Percentiles rank a stretch among this genome's conserved stretches.
These are phyloP conservation scores for Panagrolaimus sp. DNA, from an alignment of 1,140 invertebrate species.

Conservation along the genomic window DNA sequence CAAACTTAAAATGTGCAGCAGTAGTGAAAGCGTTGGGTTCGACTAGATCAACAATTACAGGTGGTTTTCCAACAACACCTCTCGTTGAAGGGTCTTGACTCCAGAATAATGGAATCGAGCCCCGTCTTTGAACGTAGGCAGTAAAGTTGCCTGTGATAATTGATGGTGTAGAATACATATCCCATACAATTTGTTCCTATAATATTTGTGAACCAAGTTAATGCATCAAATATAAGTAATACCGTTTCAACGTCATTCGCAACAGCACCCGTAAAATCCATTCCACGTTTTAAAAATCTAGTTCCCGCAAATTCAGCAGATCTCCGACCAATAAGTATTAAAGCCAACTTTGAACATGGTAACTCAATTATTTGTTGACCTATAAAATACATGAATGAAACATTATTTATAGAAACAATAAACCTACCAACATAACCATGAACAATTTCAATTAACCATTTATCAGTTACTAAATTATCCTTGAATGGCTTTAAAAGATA, in stretches of 20 bases:
- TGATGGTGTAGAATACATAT: conserved; percentile 36
- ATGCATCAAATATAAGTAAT: conserved; percentile 51
- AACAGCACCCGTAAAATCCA: conserved; percentile 50
- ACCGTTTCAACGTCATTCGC: conserved; percentile 58
- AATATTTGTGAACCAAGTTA: conserved; percentile 28
- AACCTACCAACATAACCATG: conserved; percentile 52
- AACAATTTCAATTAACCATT: conserved; percentile 51
- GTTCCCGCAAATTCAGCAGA: conserved; percentile 55
- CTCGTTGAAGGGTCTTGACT: conserved; percentile 52
- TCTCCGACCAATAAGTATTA: conserved; percentile 48
- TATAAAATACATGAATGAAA: conserved; percentile 26
- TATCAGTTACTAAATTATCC: conserved; percentile 36
- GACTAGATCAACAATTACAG: conserved; percentile 48
- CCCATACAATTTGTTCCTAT: conserved; percentile 54
- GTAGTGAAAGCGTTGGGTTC: conserved; percentile 55
- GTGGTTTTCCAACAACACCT: conserved; percentile 55
- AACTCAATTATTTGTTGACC: conserved; percentile 48
- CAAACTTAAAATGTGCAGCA: conserved; percentile 45
- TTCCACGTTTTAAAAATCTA: conserved; percentile 52
- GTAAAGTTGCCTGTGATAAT: conserved; percentile 45
- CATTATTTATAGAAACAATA: conserved; percentile 4
- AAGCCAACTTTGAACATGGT: conserved; percentile 46
- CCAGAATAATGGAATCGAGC: conserved; percentile 57
- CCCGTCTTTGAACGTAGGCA: conserved; percentile 49
- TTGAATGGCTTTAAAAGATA: conserved; percentile 52